phyloP scores from a whole-genome alignment of 2,888 invertebrate genomes.

The Agrypnus murinus region DNA sequence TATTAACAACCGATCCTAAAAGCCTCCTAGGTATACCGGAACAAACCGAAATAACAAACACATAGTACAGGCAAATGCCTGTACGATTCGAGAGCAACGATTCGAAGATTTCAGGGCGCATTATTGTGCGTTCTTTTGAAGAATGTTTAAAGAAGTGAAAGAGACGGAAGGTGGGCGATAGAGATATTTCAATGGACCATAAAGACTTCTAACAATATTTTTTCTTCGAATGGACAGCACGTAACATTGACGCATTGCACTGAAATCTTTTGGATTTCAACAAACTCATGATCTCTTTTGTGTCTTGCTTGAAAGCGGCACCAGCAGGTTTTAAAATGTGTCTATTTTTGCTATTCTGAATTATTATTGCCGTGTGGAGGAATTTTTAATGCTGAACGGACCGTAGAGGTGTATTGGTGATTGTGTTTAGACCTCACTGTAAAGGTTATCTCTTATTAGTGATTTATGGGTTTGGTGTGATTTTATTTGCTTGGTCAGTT shows the following conservation, averaged over 20 bases:
- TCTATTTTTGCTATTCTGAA: too few relatives aligned
- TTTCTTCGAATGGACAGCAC: conserved; percentile 58
- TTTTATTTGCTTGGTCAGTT: too few relatives aligned
- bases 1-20: conserved; percentile 47
- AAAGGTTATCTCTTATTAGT: too few relatives aligned
- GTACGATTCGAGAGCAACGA: conserved; percentile 62
- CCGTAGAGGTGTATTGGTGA: too few relatives aligned
- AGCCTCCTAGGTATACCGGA: conserved; percentile 63
- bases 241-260: conserved; percentile 63
- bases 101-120: conserved; percentile 58
- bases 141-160: not conserved
- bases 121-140: conserved; percentile 9
- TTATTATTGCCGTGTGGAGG: too few relatives aligned
- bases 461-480: too few relatives aligned
- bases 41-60: conserved; percentile 66
- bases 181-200: not conserved
- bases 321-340: conserved; percentile 36
- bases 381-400: too few relatives aligned
- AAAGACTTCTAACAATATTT: conserved; percentile 53
- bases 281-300: conserved; percentile 64
- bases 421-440: too few relatives aligned
- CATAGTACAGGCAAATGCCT: too few relatives aligned
- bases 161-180: too few relatives aligned
- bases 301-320: conserved; percentile 32
- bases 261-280: conserved; percentile 64